Base-by-base conservation (phyloP, 2,797 vertebrate genomes). In the Oryzias dopingdopingensis region DNA sequence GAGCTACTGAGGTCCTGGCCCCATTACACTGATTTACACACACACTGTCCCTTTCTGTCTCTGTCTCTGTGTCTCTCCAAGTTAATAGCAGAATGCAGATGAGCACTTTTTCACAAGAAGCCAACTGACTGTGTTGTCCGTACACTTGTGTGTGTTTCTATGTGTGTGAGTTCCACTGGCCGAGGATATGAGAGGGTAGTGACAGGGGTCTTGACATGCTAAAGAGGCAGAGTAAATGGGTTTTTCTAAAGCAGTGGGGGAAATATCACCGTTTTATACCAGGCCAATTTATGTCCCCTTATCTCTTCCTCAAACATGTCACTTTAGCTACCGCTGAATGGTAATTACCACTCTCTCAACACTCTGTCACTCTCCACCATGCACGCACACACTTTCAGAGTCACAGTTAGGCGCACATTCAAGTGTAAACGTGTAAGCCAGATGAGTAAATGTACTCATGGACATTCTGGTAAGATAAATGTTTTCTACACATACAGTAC, bases 251-350 rank as follows among this genome's bases (percentile, higher is more conserved):
- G 95, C 86, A 96, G 94, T 79, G 65, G 94, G 96, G 95, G 95
- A 98, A 98, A 99, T 98, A 98, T 98, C 94, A 93, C 94, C 94
- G 94, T 98, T 98, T 98, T 88, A 88, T 88, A 88, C 86, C 94
- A 91, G 91, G 93, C 95, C 95, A 98, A 99, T 98, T 98, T 98
- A 94, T 93, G 93, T 94, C 95, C 94, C 96, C 97, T 98, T 96
- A 98, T 98, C 96, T 96, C 95, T 96, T 96, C 94, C 94, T 98
- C 95, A 97, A 96, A 98, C 94, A 95, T 98, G 96, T 97, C 96
- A 98, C 94, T 98, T 98, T 94, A 95, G 95, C 95, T 96, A 94
- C 94, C 93, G 93, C 94, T 93, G 95, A 93, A 92, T 94, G 93
- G 95, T 97, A 98, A 99, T 98, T 99, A 97, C 93, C 92, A 89